Base-by-base conservation (phyloP, 2,797 vertebrate species). In the Malacoctenus gilli region DNA sequence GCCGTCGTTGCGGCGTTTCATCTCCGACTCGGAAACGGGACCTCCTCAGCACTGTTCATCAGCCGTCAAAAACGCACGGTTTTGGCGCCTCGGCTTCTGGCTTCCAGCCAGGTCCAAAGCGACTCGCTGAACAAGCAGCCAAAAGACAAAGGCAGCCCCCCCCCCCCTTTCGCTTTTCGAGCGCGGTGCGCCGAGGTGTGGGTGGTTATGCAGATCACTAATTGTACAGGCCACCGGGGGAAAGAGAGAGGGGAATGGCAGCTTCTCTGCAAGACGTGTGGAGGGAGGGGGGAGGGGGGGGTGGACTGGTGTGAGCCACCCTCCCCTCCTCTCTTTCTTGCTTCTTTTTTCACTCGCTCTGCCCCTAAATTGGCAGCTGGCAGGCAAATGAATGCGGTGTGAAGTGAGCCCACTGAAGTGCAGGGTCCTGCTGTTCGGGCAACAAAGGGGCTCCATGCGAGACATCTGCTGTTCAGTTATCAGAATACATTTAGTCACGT, bases 401-500 rank as follows among this genome's bases (percentile, higher is more conserved):
- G 93, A 95, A 93, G 92, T 93, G 92, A 95, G 90, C 89, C 91
- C 86, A 93, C 85, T 89, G 90, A 90, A 90, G 90, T 93, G 92
- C 90, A 93, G 92, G 89, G 92, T 93, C 94, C 94, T 93, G 94
- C 94, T 96, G 94, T 93, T 96, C 91, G 82, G 77, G 91, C 92
- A 93, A 93, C 93, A 92, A 93, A 93, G 89, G 90, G 70, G 93
- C 93, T 93, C 92, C 92, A 88, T 91, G 91, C 91, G 91, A 95
- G 92, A 93, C 94, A 95, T 96, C 95, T 97, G 95, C 93, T 93
- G 86, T 91, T 93, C 91, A 92, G 93, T 94, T 92, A 93, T 94
- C 92, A 92, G 92, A 94, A 93, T 92, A 94, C 90, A 94, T 94
- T 93, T 81, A 87, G 90, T 92, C 92, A 91, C 88, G 89, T 91